Base-by-base conservation (phyloP, 2,113 vertebrate species). In the Hydropotes inermis region DNA sequence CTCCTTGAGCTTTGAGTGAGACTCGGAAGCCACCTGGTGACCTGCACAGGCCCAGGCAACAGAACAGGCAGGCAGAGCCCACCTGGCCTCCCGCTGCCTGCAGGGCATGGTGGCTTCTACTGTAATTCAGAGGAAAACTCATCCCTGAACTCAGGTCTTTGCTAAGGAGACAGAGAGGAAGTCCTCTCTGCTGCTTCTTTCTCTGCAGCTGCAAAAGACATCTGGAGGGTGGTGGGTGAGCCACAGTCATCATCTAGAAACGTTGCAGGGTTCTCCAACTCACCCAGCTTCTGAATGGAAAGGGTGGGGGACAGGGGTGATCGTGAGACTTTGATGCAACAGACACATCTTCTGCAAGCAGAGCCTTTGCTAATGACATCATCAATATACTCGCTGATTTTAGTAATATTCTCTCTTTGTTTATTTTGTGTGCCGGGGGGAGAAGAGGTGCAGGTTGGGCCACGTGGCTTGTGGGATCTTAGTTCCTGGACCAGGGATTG, bases 21-120 rank as follows among this genome's bases (percentile, higher is more conserved):
- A 96, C 95, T 97, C 87, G 88, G 97, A 98, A 95, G 94, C 78
- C 85, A 94, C 74, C 67, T 50, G 93, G 97, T 95, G 97, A 96
- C 93, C 83, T 47, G 91, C 89, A 67, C 50, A 57, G 97, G 25
- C 6, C n/a, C 4, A 55, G 91, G 91, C 43, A 87, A 94, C 81
- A 74, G 97, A 95, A 58, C 76, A 45, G 94, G 36, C 28, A 45
- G 67, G 89, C 97, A 97, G 95, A 93, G 82, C 97, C 96, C 96
- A 45, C 70, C 92, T 36, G n/a, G 8, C 74, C 27, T 85, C 88
- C 95, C 10, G 16, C 19, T 55, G 94, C 83, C 93, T 79, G 39
- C 30, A 36, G 95, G 74, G 67, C 89, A n/a, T 83, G 10, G 92
- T 21, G 70, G 90, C 98, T 94, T 96, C 87, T 98, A 43, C 70